phyloP scores from a whole-genome alignment of 2,797 vertebrate genomes.

The Betta splendens region DNA sequence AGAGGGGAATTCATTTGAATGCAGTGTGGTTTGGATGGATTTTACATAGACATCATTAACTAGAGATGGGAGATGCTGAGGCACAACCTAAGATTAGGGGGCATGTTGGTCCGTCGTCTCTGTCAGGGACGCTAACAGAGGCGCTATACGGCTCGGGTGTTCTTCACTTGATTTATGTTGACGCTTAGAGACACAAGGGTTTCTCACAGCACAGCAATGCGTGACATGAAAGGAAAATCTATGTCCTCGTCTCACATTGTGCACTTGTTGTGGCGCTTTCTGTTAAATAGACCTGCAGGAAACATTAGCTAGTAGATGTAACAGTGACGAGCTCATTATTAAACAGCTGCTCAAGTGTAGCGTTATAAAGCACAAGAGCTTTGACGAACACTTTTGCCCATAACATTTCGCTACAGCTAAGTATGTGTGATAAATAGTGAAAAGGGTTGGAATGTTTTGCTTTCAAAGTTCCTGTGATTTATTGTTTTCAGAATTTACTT shows the following conservation, averaged over 20 bases:
- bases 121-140: constrained; percentile 23
- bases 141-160: constrained; percentile 31
- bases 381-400: too few species aligned
- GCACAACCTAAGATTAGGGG: constrained; percentile 20
- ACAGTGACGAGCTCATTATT: constrained; percentile 39
- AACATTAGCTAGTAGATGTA: constrained; percentile 35
- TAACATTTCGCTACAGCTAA: too few species aligned
- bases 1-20: constrained; percentile 12
- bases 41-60: constrained; percentile 15
- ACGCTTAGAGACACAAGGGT: constrained; percentile 34
- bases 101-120: constrained; percentile 31
- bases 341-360: constrained; percentile 5
- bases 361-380: background rate
- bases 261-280: constrained; percentile 21
- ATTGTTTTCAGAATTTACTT: background rate
- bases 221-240: constrained; percentile 44
- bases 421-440: too few species aligned
- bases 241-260: constrained; percentile 14
- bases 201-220: constrained; percentile 35
- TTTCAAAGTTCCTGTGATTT: too few species aligned
- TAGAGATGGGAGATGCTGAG: constrained; percentile 18
- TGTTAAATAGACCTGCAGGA: constrained; percentile 27
- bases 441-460: too few species aligned
- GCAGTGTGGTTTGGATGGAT: constrained; percentile 6
- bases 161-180: constrained; percentile 32